Percentiles rank a stretch among this genome's conserved stretches.
Conservation (phyloP, 2,113 vertebrate species). For the Geococcyx californianus region DNA sequence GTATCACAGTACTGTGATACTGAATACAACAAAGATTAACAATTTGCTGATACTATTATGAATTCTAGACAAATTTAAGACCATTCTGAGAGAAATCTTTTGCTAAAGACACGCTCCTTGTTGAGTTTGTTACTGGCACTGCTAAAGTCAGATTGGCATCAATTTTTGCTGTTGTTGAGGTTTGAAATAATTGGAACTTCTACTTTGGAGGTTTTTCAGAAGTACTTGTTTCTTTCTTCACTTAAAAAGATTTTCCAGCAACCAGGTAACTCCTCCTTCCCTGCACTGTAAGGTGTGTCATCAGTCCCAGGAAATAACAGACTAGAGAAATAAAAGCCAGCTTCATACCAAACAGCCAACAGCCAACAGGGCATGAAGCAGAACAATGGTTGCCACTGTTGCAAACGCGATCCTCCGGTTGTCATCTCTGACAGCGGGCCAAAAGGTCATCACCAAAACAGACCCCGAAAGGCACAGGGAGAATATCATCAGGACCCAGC, state of each 20-base stretch:
- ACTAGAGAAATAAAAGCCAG: neutral
- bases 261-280: neutral
- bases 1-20: too few species aligned
- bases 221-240: neutral
- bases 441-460: slow-evolving; percentile 92
- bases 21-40: neutral
- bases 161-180: neutral
- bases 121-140: neutral
- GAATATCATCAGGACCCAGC: slow-evolving; percentile 85
- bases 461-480: slow-evolving; percentile 92
- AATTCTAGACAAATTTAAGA: neutral
- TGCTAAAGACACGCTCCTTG: neutral
- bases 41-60: neutral
- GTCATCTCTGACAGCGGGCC: slow-evolving; percentile 93
- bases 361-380: slow-evolving; percentile 88
- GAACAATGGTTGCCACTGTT: slow-evolving; percentile 76
- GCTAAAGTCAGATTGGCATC: neutral
- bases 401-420: slow-evolving; percentile 81
- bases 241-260: neutral
- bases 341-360: slow-evolving; percentile 89
- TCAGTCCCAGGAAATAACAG: neutral
- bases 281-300: rapidly evolving
- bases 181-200: neutral
- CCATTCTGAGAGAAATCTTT: neutral
- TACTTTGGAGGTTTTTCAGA: neutral